Percentiles rank a stretch among this genome's conserved stretches.
phyloP scores from a whole-genome alignment of 2,888 invertebrate species.

The Hedychridium roseum region DNA sequence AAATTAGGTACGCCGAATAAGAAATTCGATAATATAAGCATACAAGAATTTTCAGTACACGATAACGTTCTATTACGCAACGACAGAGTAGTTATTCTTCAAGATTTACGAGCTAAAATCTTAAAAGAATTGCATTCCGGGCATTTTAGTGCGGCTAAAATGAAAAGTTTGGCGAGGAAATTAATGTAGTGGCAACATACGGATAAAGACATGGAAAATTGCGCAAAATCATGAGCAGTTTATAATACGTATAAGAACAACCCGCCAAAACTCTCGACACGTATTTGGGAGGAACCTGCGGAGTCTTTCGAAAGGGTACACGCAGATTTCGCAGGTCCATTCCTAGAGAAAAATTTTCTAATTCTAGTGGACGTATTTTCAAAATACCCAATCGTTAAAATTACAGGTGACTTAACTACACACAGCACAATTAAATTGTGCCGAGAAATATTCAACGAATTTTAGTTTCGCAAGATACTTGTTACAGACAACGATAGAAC shows the following conservation, averaged over 20 bases:
- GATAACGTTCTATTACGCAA: background rate
- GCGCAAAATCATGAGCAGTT: background rate
- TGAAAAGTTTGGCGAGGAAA: constrained; percentile 4
- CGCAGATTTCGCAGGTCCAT: constrained; percentile 6
- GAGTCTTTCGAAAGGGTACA: constrained; percentile 6
- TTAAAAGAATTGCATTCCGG: constrained; percentile 23
- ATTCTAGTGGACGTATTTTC: constrained; percentile 4
- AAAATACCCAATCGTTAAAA: background rate
- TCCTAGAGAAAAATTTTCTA: background rate
- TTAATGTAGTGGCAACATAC: no score
- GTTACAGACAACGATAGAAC: constrained; percentile 1
- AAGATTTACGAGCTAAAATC: constrained; percentile 6
- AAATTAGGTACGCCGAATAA: no score
- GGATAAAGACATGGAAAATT: background rate
- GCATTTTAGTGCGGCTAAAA: background rate
- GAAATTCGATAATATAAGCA: no score
- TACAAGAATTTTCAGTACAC: background rate
- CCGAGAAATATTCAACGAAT: background rate
- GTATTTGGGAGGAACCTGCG: constrained; percentile 3
- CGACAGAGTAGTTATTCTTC: background rate
- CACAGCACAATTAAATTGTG: background rate
- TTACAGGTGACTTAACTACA: background rate
- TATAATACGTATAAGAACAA: constrained; percentile 3
- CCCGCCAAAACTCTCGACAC: constrained; percentile 1
- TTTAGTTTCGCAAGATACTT: background rate